These are phyloP conservation scores for Sphenopsis melanotis DNA, from an alignment of 2,797 vertebrate species.

Conservation along the genomic window DNA sequence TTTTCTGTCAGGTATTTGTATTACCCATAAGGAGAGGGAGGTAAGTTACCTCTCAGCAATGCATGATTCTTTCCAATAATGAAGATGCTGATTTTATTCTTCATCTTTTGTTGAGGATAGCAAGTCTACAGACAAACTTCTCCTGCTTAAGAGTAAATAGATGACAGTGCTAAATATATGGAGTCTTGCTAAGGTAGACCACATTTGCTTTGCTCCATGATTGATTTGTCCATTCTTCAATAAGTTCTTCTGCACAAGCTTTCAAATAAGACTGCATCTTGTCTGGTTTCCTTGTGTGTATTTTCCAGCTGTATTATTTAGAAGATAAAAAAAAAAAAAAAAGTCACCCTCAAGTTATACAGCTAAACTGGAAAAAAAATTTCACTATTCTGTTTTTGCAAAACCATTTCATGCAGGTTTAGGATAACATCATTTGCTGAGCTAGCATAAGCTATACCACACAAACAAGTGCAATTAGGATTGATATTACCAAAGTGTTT, in stretches of 20 bases:
- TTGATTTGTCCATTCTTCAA: not conserved
- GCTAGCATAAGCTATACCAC: not conserved
- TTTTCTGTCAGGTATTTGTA: constrained; percentile 51
- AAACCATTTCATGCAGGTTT: not conserved
- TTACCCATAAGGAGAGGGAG: not conserved
- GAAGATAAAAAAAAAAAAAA: not conserved
- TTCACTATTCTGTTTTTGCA: not conserved
- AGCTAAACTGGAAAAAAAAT: not conserved
- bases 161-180: not conserved
- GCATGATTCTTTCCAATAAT: constrained; percentile 17
- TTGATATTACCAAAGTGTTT: not conserved
- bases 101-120: not conserved
- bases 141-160: not conserved
- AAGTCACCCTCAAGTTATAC: not conserved
- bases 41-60: constrained; percentile 17
- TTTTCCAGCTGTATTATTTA: not conserved
- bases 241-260: not conserved
- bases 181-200: not conserved
- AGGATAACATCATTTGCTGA: not conserved
- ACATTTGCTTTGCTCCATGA: not conserved
- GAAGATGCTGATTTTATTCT: not conserved
- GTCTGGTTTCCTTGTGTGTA: not conserved
- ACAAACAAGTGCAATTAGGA: not conserved
- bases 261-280: not conserved
- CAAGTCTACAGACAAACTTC: not conserved